These are phyloP conservation scores for Symphodus melops DNA, from an alignment of 2,113 vertebrate genomes.

Conservation along the genomic window DNA sequence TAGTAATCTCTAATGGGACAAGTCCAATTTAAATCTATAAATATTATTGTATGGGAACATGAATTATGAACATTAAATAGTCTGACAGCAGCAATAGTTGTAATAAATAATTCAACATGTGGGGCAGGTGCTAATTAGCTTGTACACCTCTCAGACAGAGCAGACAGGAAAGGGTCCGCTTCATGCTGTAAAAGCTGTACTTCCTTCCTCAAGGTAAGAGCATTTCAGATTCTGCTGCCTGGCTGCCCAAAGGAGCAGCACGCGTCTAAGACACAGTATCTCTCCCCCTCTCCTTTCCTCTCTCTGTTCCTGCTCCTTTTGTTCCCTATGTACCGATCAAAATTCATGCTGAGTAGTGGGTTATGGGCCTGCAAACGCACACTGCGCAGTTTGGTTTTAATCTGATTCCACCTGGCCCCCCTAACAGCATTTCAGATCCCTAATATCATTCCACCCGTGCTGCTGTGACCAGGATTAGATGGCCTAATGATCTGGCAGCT, in stretches of 20 bases:
- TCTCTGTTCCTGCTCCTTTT: conserved; percentile 76
- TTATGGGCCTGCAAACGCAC: conserved; percentile 78
- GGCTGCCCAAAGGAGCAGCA: conserved; percentile 70
- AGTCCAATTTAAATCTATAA: conserved; percentile 81
- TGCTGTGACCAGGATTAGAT: conserved; percentile 80
- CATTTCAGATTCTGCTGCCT: conserved; percentile 74
- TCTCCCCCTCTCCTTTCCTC: conserved; percentile 62
- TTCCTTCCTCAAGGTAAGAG: conserved; percentile 73
- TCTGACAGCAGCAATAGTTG: conserved; percentile 79
- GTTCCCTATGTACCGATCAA: conserved; percentile 82
- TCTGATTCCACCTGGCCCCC: conserved; percentile 82
- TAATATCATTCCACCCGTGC: conserved; percentile 82
- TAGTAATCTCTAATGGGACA: conserved; percentile 74
- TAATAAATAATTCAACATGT: conserved; percentile 78
- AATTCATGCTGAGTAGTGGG: conserved; percentile 83
- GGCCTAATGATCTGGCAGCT: conserved; percentile 80
- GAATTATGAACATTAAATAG: conserved; percentile 78
- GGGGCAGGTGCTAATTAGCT: conserved; percentile 78
- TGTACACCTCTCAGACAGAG: conserved; percentile 60
- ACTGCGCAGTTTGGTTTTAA: conserved; percentile 83
- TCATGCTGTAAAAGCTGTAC: conserved; percentile 73
- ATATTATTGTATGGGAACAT: conserved; percentile 74
- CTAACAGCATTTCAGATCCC: conserved; percentile 83
- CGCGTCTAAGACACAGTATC: conserved; percentile 74
- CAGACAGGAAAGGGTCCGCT: conserved; percentile 63